Evolutionary conservation across 2,113 vertebrate genomes (phyloP).

Genomic region (Butorides virescens): DNA sequence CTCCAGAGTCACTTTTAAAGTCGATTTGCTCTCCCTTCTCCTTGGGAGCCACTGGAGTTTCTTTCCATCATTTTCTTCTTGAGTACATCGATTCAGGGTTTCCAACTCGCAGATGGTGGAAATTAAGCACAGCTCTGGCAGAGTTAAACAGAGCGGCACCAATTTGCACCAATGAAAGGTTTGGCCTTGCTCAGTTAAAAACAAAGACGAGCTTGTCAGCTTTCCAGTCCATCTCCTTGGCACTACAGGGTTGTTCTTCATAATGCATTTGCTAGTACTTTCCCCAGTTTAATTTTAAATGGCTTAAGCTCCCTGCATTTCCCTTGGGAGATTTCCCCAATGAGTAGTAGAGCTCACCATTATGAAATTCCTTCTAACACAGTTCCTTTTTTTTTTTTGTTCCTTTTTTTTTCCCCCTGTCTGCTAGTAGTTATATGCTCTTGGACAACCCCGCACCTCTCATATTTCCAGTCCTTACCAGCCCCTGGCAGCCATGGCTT

Average conservation of each 20-base stretch:
- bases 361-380: slow-evolving; percentile 24
- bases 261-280: slow-evolving; percentile 51
- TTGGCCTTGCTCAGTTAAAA: slow-evolving; percentile 44
- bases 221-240: slow-evolving; percentile 60
- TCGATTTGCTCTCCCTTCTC: background rate
- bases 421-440: background rate
- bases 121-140: background rate
- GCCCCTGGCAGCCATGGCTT: background rate
- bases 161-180: slow-evolving; percentile 51
- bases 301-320: slow-evolving; percentile 41
- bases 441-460: background rate
- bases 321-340: slow-evolving; percentile 19
- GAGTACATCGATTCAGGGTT: background rate
- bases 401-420: background rate
- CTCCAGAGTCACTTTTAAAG: background rate
- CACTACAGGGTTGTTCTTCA: slow-evolving; percentile 37
- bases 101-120: background rate
- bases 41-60: background rate
- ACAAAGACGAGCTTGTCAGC: slow-evolving; percentile 62
- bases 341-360: background rate
- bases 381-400: background rate
- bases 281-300: slow-evolving; percentile 62
- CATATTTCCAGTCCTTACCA: background rate
- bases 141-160: slow-evolving; percentile 60
- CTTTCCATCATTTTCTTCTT: background rate